Percentiles rank a stretch among this genome's conserved stretches.
Conservation (phyloP, 2,888 invertebrate genomes). For the Cynaeus angustus region DNA sequence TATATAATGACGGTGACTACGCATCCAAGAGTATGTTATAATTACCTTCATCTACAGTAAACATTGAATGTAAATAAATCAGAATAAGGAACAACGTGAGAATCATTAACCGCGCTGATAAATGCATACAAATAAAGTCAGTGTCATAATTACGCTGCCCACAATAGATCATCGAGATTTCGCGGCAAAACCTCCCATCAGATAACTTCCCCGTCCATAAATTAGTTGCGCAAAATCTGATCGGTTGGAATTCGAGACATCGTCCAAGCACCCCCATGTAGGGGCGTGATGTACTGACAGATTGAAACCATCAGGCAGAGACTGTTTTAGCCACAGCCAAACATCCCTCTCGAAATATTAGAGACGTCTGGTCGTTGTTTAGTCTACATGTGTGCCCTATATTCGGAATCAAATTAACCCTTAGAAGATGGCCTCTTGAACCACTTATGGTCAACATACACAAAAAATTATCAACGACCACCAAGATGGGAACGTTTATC, state of each 20-base stretch:
- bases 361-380: slow-evolving; percentile 66
- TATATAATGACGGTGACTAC: too few species aligned
- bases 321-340: slow-evolving; percentile 64
- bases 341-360: slow-evolving; percentile 63
- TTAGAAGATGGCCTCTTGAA: slow-evolving; percentile 42
- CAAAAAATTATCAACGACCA: slow-evolving; percentile 38
- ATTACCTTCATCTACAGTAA: background rate
- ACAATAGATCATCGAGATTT: background rate
- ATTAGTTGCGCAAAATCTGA: slow-evolving; percentile 29
- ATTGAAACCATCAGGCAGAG: slow-evolving; percentile 70
- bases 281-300: slow-evolving; percentile 69
- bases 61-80: slow-evolving; percentile 1
- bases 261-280: slow-evolving; percentile 44
- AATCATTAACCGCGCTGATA: background rate
- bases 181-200: background rate
- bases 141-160: background rate
- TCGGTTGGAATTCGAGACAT: slow-evolving; percentile 36
- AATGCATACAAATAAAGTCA: background rate
- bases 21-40: too few species aligned
- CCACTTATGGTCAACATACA: slow-evolving; percentile 44
- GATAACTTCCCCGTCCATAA: background rate
- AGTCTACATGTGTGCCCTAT: slow-evolving; percentile 62
- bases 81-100: background rate
- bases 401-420: slow-evolving; percentile 48
- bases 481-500: slow-evolving; percentile 2